Percentiles rank a stretch among this genome's conserved stretches.
Evolutionary conservation across 1,140 invertebrate genomes (phyloP).

Genomic region (Apis cerana): DNA sequence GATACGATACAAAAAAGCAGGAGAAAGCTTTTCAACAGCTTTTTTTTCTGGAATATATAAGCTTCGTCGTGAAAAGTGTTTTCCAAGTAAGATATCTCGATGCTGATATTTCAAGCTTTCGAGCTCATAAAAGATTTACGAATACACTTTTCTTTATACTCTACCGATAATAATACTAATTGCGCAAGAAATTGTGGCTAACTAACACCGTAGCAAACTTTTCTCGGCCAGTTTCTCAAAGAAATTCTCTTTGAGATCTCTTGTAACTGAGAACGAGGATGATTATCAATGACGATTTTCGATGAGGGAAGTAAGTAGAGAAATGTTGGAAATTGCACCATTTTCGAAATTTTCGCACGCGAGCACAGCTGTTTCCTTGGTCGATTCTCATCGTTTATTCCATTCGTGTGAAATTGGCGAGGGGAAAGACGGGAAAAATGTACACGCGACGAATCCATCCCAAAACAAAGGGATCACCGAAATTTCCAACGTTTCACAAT

Average conservation of each 20-base stretch:
- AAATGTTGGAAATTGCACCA: too few species aligned
- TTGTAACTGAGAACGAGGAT: neutral
- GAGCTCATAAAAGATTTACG: neutral
- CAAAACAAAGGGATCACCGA: neutral
- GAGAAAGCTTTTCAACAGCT: too few species aligned
- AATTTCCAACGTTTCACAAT: conserved; percentile 15
- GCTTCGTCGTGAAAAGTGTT: neutral
- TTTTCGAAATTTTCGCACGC: too few species aligned
- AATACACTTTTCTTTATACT: neutral
- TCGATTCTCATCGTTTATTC: too few species aligned
- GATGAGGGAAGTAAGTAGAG: too few species aligned
- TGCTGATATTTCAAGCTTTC: neutral
- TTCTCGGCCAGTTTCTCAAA: too few species aligned
- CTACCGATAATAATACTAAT: neutral
- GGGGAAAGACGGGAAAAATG: neutral
- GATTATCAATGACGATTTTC: too few species aligned
- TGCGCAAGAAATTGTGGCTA: neutral
- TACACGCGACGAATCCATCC: neutral
- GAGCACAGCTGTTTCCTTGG: too few species aligned
- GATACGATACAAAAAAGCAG: neutral
- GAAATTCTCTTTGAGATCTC: too few species aligned
- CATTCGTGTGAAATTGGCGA: too few species aligned
- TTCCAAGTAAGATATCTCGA: neutral
- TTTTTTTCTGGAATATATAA: neutral
- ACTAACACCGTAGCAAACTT: neutral